Conservation (phyloP, 2,888 invertebrate genomes). For the Icerya purchasi region DNA sequence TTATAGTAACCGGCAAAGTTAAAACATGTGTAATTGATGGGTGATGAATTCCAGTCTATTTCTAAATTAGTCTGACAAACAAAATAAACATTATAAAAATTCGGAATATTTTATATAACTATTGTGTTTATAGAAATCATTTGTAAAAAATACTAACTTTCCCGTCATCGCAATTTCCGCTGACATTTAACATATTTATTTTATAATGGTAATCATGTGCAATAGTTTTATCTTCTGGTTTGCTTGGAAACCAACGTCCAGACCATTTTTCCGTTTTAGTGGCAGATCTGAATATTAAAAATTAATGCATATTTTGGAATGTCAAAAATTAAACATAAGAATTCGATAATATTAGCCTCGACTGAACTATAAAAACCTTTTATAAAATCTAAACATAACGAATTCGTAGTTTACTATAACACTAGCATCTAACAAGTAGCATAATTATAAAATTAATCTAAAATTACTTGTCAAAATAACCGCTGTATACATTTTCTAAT, state of each 20-base stretch:
- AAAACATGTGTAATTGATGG: slow-evolving; percentile 35
- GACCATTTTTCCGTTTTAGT: slow-evolving; percentile 24
- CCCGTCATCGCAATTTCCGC: slow-evolving; percentile 40
- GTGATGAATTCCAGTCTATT: slow-evolving; percentile 37
- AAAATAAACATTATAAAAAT: slow-evolving; percentile 4
- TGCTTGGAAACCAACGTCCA: slow-evolving; percentile 27
- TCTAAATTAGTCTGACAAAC: slow-evolving; percentile 33
- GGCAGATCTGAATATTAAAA: too few relatives aligned
- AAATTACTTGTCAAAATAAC: too few relatives aligned
- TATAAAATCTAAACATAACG: too few relatives aligned
- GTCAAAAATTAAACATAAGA: too few relatives aligned
- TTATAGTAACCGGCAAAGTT: not conserved
- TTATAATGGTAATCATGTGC: slow-evolving; percentile 2
- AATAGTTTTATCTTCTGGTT: slow-evolving; percentile 20
- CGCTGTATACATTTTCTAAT: not conserved
- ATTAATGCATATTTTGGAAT: too few relatives aligned
- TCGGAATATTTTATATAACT: not conserved
- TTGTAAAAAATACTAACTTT: slow-evolving; percentile 28
- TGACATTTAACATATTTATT: slow-evolving; percentile 32
- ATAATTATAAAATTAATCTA: not conserved
- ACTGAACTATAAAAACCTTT: too few relatives aligned
- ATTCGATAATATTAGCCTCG: too few relatives aligned
- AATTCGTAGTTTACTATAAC: too few relatives aligned
- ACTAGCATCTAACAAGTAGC: not conserved
- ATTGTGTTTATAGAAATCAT: not conserved